Evolutionary conservation across 2,888 invertebrate genomes (phyloP).

Genomic region (Diplolepis rosae): DNA sequence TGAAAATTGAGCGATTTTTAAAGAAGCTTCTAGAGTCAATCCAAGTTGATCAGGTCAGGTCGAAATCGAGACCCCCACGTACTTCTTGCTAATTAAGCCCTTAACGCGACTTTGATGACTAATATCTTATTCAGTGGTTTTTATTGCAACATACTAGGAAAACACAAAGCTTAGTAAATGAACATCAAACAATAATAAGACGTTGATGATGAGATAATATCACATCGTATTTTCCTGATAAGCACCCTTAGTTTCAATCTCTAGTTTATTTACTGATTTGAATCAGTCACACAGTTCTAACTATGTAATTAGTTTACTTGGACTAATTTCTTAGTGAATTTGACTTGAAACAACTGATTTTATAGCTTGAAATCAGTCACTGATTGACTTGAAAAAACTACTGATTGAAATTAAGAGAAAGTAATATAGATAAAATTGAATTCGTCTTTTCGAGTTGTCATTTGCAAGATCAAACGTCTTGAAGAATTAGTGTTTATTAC

Average conservation of each 20-base stretch:
- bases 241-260: too few species aligned
- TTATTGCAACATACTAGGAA: conserved; percentile 28
- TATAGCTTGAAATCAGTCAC: too few species aligned
- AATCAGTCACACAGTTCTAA: too few species aligned
- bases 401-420: too few species aligned
- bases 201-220: too few species aligned
- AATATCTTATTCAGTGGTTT: conserved; percentile 43
- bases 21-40: conserved; percentile 1
- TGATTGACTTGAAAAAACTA: too few species aligned
- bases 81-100: conserved; percentile 60
- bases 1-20: conserved; percentile 1
- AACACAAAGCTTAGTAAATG: background rate
- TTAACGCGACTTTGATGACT: conserved; percentile 54
- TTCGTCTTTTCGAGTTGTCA: background rate
- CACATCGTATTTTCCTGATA: too few species aligned
- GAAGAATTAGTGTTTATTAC: background rate
- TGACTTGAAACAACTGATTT: too few species aligned
- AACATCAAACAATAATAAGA: background rate
- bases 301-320: too few species aligned
- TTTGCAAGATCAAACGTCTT: background rate
- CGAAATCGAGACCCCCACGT: conserved; percentile 62
- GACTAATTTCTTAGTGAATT: too few species aligned
- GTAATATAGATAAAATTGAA: background rate
- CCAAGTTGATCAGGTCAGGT: conserved; percentile 47
- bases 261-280: too few species aligned